Conservation (phyloP, 2,113 vertebrate genomes). For the Xenotilapia caudafasciata region DNA sequence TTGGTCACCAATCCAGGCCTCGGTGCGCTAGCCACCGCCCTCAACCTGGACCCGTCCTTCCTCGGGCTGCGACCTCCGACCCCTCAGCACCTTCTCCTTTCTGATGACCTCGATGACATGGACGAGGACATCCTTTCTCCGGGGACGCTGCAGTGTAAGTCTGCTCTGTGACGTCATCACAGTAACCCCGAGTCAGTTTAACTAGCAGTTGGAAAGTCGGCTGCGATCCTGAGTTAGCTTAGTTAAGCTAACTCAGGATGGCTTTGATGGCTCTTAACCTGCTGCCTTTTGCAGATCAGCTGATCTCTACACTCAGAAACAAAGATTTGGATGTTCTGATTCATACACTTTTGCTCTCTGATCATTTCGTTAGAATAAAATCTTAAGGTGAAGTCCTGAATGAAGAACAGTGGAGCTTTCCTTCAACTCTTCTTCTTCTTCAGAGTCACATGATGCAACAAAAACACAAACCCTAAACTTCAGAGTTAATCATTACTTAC, state of each 20-base stretch:
- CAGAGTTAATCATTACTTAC: not conserved
- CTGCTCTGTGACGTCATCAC: not conserved
- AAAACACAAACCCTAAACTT: not conserved
- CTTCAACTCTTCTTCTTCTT: not conserved
- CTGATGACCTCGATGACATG: constrained; percentile 91
- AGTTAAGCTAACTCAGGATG: not conserved
- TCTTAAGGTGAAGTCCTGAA: not conserved
- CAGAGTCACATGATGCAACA: not conserved
- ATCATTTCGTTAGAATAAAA: not conserved
- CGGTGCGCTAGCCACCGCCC: constrained; percentile 76
- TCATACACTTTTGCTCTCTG: not conserved
- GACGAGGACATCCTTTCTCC: constrained; percentile 92
- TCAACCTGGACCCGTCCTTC: constrained; percentile 89
- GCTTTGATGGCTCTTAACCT: not conserved
- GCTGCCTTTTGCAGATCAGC: not conserved
- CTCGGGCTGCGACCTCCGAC: constrained; percentile 76
- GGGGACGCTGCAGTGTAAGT: constrained; percentile 86
- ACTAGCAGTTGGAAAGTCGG: not conserved
- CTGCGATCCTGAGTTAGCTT: not conserved
- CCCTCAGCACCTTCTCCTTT: constrained; percentile 85
- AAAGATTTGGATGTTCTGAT: not conserved
- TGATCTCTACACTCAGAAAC: not conserved
- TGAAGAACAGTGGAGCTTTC: not conserved
- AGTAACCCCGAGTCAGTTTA: not conserved
- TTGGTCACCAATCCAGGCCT: constrained; percentile 88